Evolutionary conservation across 2,797 vertebrate genomes (phyloP), one percentile per base, ranked within the genome.

Genomic region (Melanogrammus aeglefinus): DNA sequence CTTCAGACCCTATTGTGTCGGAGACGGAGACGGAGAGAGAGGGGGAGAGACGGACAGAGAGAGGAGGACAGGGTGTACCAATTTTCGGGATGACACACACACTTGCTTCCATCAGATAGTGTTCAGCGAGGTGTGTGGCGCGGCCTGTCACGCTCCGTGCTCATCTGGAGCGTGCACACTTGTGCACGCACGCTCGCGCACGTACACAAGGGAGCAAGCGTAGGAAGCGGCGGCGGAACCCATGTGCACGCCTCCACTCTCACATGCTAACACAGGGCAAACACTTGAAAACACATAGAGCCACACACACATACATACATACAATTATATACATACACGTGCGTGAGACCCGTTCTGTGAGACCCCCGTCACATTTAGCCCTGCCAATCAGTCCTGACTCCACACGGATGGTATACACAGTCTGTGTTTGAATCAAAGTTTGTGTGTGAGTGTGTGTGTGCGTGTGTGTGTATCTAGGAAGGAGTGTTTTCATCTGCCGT

Each of bases 101-200:
- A 75, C 84, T 90, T 89, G 87, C 83, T 87, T 87, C 82, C 83
- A 78, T 86, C 83, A 87, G 87, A 86, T 88, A 86, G 89, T 83
- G 87, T 78, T 84, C 85, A 80, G 84, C 70, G 84, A 88, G 82
- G 87, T 89, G 90, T 90, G 88, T 5, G 76, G 77, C 63, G 77
- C 77, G 8, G 72, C 78, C 81, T 14, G 74, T 86, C 81, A 76
- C 76, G 27, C 85, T 87, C 87, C 83, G 81, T 87, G 29, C 66
- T 10, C 21, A n/a, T n/a, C 63, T 24, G 63, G 21, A 74, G 7
- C 36, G 33, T 39, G 35, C 14, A 10, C 72, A 16, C 14, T 76
- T 69, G 7, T 38, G 8, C 73, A 7, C 74, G 10, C 72, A n/a
- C n/a, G n/a, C n/a, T 18, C 36, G 33, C 44, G 35, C 9, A 75